These are phyloP conservation scores for Agelas oroides DNA, from an alignment of 37 sponge, comb jelly and placozoan genomes.

Conservation along the genomic window DNA sequence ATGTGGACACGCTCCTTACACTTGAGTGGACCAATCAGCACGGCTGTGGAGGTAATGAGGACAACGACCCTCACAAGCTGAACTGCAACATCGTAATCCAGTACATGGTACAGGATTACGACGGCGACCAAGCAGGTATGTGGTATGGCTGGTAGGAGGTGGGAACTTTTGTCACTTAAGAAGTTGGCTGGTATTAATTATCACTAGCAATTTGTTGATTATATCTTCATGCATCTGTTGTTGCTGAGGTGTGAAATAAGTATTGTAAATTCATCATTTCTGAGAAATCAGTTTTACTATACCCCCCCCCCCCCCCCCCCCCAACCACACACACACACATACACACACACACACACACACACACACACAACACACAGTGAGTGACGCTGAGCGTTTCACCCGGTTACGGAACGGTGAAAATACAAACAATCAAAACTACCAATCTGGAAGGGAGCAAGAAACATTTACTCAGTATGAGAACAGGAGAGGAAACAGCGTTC, in stretches of 20 bases:
- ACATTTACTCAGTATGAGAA: slow-evolving; percentile 8
- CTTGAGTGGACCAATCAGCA: slow-evolving; percentile 99
- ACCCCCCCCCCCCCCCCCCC: too few species aligned
- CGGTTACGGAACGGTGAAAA: slow-evolving; percentile 82
- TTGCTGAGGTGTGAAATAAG: too few species aligned
- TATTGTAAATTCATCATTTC: too few species aligned
- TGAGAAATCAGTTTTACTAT: too few species aligned
- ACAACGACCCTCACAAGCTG: slow-evolving; percentile 93
- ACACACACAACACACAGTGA: neutral
- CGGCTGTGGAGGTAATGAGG: slow-evolving; percentile 96
- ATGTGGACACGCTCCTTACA: slow-evolving; percentile 32
- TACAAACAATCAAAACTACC: slow-evolving; percentile 79
- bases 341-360: neutral
- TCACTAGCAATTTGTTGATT: too few species aligned
- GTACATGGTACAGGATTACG: slow-evolving; percentile 86
- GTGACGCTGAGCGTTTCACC: too few species aligned
- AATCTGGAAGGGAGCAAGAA: slow-evolving; percentile 22
- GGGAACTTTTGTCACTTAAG: too few species aligned
- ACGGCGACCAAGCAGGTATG: slow-evolving; percentile 34
- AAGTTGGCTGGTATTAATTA: too few species aligned
- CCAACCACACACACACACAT: too few species aligned
- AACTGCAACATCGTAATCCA: slow-evolving; percentile 99
- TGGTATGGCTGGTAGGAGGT: too few species aligned
- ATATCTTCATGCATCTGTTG: too few species aligned
- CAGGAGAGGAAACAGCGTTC: slow-evolving; percentile 53